phyloP scores from a whole-genome alignment of 2,888 invertebrate genomes.

The Portevinia maculata region DNA sequence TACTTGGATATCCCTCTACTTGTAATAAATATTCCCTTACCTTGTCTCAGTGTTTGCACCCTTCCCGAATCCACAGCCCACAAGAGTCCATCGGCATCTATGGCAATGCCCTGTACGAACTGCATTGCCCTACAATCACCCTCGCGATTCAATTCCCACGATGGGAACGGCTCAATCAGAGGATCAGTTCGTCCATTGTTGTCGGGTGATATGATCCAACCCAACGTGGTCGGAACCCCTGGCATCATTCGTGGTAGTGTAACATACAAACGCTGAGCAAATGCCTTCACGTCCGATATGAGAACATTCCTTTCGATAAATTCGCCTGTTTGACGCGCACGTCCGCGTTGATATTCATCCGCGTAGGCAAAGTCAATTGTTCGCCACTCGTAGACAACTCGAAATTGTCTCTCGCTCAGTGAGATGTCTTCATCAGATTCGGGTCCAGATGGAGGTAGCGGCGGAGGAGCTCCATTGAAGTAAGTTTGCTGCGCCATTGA shows the following conservation, averaged over 20 bases:
- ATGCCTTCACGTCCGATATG: slow-evolving; percentile 87
- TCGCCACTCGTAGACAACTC: slow-evolving; percentile 89
- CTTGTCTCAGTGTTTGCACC: slow-evolving; percentile 85
- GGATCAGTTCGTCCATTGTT: slow-evolving; percentile 84
- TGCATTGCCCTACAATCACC: slow-evolving; percentile 89
- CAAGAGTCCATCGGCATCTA: slow-evolving; percentile 88
- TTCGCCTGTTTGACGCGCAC: slow-evolving; percentile 84
- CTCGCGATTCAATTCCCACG: slow-evolving; percentile 87
- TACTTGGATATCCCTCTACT: too few relatives aligned
- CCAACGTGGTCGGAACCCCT: slow-evolving; percentile 89
- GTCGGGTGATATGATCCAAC: slow-evolving; percentile 83
- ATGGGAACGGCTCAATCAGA: slow-evolving; percentile 87
- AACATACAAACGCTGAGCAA: slow-evolving; percentile 87
- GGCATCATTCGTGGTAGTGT: slow-evolving; percentile 88
- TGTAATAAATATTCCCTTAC: slow-evolving; percentile 49
- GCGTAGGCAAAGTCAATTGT: slow-evolving; percentile 88
- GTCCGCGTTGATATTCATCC: slow-evolving; percentile 84
- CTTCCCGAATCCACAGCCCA: slow-evolving; percentile 89
- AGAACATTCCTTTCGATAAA: slow-evolving; percentile 88
- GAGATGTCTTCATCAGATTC: slow-evolving; percentile 74
- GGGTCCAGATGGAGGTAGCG: slow-evolving; percentile 60
- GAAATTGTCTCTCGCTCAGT: slow-evolving; percentile 84
- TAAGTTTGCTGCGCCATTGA: slow-evolving; percentile 62
- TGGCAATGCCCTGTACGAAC: slow-evolving; percentile 89
- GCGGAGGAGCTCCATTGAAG: slow-evolving; percentile 70